Conservation (phyloP, 2,888 invertebrate genomes). For the Ormia ochracea region DNA sequence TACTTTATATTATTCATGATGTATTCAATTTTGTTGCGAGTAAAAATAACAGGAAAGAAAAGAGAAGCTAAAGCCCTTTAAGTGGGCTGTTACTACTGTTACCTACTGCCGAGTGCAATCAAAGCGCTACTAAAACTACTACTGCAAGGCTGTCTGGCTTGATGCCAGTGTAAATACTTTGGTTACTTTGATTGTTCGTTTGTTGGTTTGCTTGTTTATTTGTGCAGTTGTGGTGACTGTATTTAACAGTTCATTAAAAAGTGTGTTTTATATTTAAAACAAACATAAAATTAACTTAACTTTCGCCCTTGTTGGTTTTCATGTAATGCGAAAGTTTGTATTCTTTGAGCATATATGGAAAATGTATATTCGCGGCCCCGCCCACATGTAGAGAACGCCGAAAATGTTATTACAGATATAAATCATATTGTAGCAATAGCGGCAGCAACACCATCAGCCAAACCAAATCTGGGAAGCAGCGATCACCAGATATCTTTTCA, state of each 20-base stretch:
- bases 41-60: conserved; percentile 10
- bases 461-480: background rate
- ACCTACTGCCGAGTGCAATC: conserved; percentile 41
- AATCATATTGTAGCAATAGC: conserved; percentile 57
- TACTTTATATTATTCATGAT: conserved; percentile 53
- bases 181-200: conserved; percentile 15
- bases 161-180: conserved; percentile 13
- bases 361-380: conserved; percentile 63
- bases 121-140: conserved; percentile 9
- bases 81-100: conserved; percentile 43
- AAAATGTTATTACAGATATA: conserved; percentile 65
- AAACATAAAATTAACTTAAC: conserved; percentile 63
- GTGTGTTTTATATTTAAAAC: conserved; percentile 49
- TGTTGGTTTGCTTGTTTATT: background rate
- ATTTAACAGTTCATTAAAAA: conserved; percentile 65
- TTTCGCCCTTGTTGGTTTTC: conserved; percentile 67
- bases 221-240: conserved; percentile 39
- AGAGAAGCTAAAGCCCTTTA: conserved; percentile 52
- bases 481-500: background rate
- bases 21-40: conserved; percentile 13
- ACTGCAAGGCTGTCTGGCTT: conserved; percentile 20
- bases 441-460: background rate
- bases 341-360: conserved; percentile 1
- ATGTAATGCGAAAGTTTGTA: conserved; percentile 66
- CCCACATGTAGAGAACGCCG: conserved; percentile 65